Base-by-base conservation (phyloP, 1,140 invertebrate genomes). In the Calephelis virginiensis region DNA sequence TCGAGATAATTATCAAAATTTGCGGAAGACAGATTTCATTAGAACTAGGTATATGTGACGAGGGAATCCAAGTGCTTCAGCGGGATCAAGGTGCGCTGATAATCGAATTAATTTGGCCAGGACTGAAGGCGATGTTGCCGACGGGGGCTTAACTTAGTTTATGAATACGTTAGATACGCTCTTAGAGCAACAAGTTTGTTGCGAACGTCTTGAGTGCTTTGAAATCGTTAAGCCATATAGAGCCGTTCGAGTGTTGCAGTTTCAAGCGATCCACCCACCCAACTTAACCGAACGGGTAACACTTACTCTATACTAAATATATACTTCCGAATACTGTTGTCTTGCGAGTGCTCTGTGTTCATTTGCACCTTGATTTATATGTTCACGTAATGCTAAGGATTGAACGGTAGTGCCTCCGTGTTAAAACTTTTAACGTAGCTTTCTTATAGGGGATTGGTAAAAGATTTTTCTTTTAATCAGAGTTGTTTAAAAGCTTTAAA, bases 121-220 rank as follows among this genome's bases (percentile, higher is more conserved):
- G 79, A 79, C 69, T 80, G 82, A 78, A 85, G 74, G 80, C 80
- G 75, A 79, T 80, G 83, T 85, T 81, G 75, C 78, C 82, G 82
- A 82, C 82, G 80, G 80, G 82, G 75, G 79, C 83, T 81, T 88
- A 88, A 88, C 85, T 90, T 83, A 86, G 83, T 88, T 89, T 88
- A 88, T 85, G 84, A 85, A 70, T 87, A 87, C 84, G 83, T 77
- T 76, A 78, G 80, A 74, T 82, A 85, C 84, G 80, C 85, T 81
- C 73, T 84, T 78, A 81, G 77, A 71, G 86, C 86, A 90, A 90
- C 87, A 90, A 90, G 87, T 90, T 90, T 83, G 82, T 83, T 80
- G 70, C 74, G 73, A 86, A 80, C 83, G 77, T 86, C 87, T 90
- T 85, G 84, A 90, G 85, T 83, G 85, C 85, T 86, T 85, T 82